Conservation (phyloP, 2,797 vertebrate genomes). For the Mus spretus region DNA sequence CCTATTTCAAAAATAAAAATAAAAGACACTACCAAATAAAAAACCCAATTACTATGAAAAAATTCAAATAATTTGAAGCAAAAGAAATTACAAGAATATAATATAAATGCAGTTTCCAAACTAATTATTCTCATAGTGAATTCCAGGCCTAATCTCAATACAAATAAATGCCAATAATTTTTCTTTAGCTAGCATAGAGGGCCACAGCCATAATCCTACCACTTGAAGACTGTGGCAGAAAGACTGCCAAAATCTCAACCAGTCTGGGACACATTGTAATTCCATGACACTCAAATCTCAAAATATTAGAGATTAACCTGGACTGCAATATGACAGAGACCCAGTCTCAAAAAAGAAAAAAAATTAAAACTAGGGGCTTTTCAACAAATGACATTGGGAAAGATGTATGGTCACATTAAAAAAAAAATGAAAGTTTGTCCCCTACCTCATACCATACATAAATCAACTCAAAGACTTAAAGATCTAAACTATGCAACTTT, state of each 20-base stretch:
- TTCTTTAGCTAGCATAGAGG: neutral
- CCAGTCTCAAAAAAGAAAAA: neutral
- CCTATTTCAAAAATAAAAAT: neutral
- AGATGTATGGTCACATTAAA: neutral
- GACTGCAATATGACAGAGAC: neutral
- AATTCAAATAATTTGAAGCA: neutral
- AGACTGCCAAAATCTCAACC: neutral
- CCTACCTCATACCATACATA: neutral
- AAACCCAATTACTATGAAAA: neutral
- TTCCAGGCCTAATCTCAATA: neutral
- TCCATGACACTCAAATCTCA: neutral
- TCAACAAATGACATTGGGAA: neutral
- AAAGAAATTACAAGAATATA: conserved; percentile 45
- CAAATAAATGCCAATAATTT: neutral
- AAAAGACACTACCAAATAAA: neutral
- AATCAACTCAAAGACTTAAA: neutral
- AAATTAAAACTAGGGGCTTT: neutral
- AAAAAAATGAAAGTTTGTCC: neutral
- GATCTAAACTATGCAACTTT: neutral
- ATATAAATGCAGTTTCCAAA: conserved; percentile 52
- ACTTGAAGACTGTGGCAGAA: neutral
- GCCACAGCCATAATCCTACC: neutral
- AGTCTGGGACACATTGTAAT: neutral
- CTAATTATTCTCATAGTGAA: neutral
- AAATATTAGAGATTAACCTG: neutral